These are phyloP conservation scores for Pelecanoides urinatrix DNA, from an alignment of 2,113 vertebrate species.

Conservation along the genomic window DNA sequence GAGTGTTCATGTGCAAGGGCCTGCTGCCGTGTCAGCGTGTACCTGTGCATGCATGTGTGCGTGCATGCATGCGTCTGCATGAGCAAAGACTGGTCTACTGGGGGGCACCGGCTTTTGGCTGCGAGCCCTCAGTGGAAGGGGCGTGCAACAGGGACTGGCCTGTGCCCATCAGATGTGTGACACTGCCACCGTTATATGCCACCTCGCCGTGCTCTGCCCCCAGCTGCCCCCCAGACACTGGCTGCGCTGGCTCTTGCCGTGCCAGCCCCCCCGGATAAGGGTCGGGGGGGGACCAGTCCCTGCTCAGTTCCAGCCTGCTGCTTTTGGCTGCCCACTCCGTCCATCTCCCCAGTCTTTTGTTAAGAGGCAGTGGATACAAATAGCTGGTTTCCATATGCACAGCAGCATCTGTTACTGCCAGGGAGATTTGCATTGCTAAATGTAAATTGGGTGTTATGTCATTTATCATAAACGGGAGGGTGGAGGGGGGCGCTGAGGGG, in stretches of 20 bases:
- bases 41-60: no score
- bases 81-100: background rate
- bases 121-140: background rate
- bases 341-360: slow-evolving; percentile 15
- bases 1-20: no score
- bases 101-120: background rate
- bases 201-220: background rate
- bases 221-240: background rate
- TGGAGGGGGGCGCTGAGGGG: background rate
- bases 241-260: background rate
- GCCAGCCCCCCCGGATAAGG: no score
- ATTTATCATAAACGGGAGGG: slow-evolving; percentile 44
- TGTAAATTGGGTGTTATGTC: slow-evolving; percentile 48
- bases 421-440: slow-evolving; percentile 63
- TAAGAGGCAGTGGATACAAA: slow-evolving; percentile 2
- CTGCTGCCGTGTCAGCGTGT: fast-evolving
- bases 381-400: slow-evolving; percentile 40
- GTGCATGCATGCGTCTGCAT: fast-evolving
- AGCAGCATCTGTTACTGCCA: slow-evolving; percentile 63
- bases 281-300: background rate
- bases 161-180: background rate
- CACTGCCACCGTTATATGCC: fast-evolving
- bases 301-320: background rate
- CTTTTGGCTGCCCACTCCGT: background rate
- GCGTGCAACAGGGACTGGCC: fast-evolving